These are phyloP conservation scores for Sialis fuliginosa DNA, from an alignment of 2,888 invertebrate species.

Conservation along the genomic window DNA sequence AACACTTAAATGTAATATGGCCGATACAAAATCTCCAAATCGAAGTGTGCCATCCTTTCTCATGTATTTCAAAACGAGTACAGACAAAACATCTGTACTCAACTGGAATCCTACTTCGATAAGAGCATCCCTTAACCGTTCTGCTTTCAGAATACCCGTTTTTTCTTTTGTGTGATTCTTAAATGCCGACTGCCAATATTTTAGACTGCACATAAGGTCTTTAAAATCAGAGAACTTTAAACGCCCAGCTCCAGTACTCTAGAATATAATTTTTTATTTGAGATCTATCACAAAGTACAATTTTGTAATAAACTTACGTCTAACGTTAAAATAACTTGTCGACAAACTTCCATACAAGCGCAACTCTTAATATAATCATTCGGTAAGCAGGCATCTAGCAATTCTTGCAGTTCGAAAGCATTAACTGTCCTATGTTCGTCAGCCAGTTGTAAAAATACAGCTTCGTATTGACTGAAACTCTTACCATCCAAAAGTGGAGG, in stretches of 20 bases:
- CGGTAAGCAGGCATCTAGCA: constrained; percentile 77
- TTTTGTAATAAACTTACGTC: constrained; percentile 47
- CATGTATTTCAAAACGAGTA: constrained; percentile 74
- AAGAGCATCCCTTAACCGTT: constrained; percentile 66
- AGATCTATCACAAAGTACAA: constrained; percentile 12
- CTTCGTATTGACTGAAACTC: constrained; percentile 72
- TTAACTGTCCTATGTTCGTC: constrained; percentile 83
- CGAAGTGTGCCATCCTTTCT: constrained; percentile 81
- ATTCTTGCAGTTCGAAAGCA: constrained; percentile 77
- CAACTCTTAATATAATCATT: constrained; percentile 92
- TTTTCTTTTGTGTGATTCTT: constrained; percentile 81
- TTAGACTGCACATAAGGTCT: constrained; percentile 79
- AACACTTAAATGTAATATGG: constrained; percentile 72
- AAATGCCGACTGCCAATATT: constrained; percentile 81
- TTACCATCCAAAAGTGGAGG: constrained; percentile 49
- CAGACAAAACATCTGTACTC: constrained; percentile 65
- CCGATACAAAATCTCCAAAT: constrained; percentile 83
- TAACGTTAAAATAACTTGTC: constrained; percentile 74
- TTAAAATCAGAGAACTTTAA: constrained; percentile 74
- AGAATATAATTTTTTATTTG: constrained; percentile 10
- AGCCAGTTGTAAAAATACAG: constrained; percentile 74
- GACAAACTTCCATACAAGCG: constrained; percentile 79
- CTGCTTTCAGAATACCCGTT: constrained; percentile 75
- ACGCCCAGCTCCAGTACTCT: constrained; percentile 63
- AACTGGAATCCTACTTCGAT: constrained; percentile 77